A percentile compares a stretch with the other conserved stretches of the same genome.
Evolutionary conservation across 2,888 invertebrate genomes (phyloP).

Genomic region (Cerceris ruficornis): DNA sequence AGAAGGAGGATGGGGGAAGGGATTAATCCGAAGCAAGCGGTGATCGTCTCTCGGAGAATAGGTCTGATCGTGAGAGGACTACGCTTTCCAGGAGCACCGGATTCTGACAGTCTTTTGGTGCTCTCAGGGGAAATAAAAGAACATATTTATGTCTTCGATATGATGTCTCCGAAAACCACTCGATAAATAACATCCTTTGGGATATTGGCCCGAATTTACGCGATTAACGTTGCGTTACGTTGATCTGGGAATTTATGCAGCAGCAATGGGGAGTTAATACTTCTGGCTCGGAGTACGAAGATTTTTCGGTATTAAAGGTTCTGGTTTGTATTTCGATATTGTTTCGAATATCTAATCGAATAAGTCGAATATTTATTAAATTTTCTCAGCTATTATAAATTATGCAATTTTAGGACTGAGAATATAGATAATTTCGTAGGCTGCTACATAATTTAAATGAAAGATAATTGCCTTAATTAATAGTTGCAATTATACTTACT

Average conservation of each 20-base stretch:
- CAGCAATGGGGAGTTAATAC: too few relatives aligned
- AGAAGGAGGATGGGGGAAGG: constrained; percentile 14
- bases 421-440: neutral
- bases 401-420: neutral
- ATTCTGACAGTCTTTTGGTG: constrained; percentile 20
- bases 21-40: constrained; percentile 57
- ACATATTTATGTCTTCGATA: constrained; percentile 40
- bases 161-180: constrained; percentile 1
- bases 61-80: constrained; percentile 66
- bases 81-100: constrained; percentile 42
- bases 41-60: constrained; percentile 55
- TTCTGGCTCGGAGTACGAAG: too few relatives aligned
- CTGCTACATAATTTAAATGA: neutral
- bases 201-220: constrained; percentile 10
- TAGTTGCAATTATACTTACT: neutral
- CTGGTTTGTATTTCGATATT: too few relatives aligned
- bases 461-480: neutral
- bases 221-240: constrained; percentile 10
- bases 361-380: too few relatives aligned
- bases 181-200: constrained; percentile 29
- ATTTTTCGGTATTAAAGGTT: too few relatives aligned
- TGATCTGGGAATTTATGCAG: too few relatives aligned
- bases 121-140: constrained; percentile 62
- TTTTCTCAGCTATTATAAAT: neutral
- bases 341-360: too few relatives aligned